These are phyloP conservation scores for Microctenopoma stevenorrisi DNA, from an alignment of 2,797 vertebrate species.

Conservation along the genomic window DNA sequence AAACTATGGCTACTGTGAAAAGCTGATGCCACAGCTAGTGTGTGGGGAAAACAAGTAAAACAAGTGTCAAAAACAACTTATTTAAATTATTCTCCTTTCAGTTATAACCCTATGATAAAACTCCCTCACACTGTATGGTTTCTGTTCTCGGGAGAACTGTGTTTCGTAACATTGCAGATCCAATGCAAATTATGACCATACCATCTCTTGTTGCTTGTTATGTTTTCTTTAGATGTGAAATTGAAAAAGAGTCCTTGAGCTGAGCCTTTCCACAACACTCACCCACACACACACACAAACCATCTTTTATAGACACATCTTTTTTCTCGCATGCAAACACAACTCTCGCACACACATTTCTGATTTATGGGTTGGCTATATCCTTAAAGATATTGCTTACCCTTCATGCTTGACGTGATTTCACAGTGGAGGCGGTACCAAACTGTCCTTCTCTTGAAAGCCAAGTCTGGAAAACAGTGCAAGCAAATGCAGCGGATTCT, in stretches of 20 bases:
- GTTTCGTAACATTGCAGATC: slow-evolving; percentile 42
- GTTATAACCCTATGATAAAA: slow-evolving; percentile 56
- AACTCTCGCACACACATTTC: slow-evolving; percentile 20
- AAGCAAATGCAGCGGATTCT: slow-evolving; percentile 51
- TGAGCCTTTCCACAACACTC: slow-evolving; percentile 40
- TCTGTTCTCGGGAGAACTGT: slow-evolving; percentile 51
- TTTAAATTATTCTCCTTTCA: slow-evolving; percentile 57
- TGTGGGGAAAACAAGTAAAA: slow-evolving; percentile 35
- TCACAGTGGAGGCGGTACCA: slow-evolving; percentile 63
- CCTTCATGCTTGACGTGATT: slow-evolving; percentile 73
- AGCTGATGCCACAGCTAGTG: slow-evolving; percentile 34
- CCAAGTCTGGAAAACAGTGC: slow-evolving; percentile 59
- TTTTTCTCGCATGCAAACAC: slow-evolving; percentile 19
- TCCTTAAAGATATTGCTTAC: slow-evolving; percentile 67
- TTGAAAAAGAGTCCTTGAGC: slow-evolving; percentile 64
- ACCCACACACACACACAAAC: slow-evolving; percentile 21
- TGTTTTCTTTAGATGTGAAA: slow-evolving; percentile 63
- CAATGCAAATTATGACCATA: slow-evolving; percentile 64
- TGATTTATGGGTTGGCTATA: slow-evolving; percentile 49
- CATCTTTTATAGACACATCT: slow-evolving; percentile 27
- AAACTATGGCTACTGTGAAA: slow-evolving; percentile 59
- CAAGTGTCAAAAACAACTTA: slow-evolving; percentile 32
- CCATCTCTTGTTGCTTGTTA: slow-evolving; percentile 63
- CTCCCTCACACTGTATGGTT: slow-evolving; percentile 32
- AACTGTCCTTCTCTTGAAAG: slow-evolving; percentile 64